A percentile compares a stretch with the other conserved stretches of the same genome.
phyloP scores from a whole-genome alignment of 2,113 vertebrate genomes.

The Passer domesticus region DNA sequence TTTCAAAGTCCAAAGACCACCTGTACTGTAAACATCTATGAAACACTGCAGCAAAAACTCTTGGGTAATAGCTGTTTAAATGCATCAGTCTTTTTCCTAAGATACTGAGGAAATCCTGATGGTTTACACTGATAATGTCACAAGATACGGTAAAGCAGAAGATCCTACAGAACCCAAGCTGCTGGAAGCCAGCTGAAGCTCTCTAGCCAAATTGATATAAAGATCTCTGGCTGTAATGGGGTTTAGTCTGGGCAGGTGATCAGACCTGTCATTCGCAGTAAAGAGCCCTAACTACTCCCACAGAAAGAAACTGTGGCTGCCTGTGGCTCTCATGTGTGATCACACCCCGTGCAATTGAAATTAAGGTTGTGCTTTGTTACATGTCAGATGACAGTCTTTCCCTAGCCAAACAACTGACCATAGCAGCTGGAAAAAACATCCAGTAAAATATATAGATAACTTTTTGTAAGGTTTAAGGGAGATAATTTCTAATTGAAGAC shows the following conservation, averaged over 20 bases:
- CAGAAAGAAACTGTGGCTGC: neutral
- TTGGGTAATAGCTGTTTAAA: conserved; percentile 32
- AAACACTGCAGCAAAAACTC: conserved; percentile 17
- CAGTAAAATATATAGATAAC: neutral
- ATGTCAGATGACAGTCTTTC: neutral
- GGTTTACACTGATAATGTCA: neutral
- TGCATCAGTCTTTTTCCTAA: neutral
- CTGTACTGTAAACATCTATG: conserved; percentile 47
- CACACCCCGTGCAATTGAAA: neutral
- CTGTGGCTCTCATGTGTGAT: neutral
- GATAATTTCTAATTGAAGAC: neutral
- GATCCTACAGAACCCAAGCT: neutral
- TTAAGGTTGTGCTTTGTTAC: neutral
- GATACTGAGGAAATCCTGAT: conserved; percentile 29
- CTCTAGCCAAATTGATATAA: neutral
- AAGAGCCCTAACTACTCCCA: neutral
- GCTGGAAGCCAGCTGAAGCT: neutral
- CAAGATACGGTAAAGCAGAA: neutral
- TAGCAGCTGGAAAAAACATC: neutral
- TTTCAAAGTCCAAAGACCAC: conserved; percentile 61
- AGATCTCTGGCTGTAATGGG: neutral
- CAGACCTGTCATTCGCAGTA: neutral
- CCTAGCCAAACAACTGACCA: neutral
- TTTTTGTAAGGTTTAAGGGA: neutral
- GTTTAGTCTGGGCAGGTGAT: neutral